A percentile compares a stretch with the other conserved stretches of the same genome.
These are phyloP conservation scores for Spermophilus dauricus DNA, from an alignment of 2,113 vertebrate genomes.

Conservation along the genomic window DNA sequence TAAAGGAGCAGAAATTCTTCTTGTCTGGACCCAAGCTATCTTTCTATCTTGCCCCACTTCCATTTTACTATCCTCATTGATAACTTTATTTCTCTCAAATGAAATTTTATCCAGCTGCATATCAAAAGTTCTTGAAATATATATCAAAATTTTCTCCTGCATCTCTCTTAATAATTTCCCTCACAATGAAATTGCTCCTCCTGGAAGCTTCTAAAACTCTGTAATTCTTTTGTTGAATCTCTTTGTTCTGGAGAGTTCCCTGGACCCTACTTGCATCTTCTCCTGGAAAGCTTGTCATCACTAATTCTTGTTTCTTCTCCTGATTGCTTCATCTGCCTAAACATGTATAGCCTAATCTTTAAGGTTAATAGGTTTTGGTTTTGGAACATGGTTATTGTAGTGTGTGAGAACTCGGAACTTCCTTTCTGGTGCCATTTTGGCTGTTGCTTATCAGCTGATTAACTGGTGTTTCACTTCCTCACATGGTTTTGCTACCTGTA, in stretches of 20 bases:
- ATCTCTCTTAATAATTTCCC: neutral
- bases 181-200: neutral
- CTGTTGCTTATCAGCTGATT: neutral
- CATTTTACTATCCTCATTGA: neutral
- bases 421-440: neutral
- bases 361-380: neutral
- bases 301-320: neutral
- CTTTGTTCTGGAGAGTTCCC: neutral
- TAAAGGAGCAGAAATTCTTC: neutral
- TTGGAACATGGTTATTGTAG: neutral
- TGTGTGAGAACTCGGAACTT: neutral
- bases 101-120: slow-evolving; percentile 1
- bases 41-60: neutral
- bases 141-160: neutral
- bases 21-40: neutral
- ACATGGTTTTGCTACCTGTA: neutral
- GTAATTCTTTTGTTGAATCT: neutral
- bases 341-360: neutral
- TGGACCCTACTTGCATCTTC: neutral
- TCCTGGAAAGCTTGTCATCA: neutral
- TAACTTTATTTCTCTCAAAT: neutral
- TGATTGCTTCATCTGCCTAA: neutral
- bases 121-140: slow-evolving; percentile 34
- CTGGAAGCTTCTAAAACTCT: neutral
- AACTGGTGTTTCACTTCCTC: slow-evolving; percentile 2